phyloP scores from a whole-genome alignment of 2,113 vertebrate genomes.

The Cyanistes caeruleus region DNA sequence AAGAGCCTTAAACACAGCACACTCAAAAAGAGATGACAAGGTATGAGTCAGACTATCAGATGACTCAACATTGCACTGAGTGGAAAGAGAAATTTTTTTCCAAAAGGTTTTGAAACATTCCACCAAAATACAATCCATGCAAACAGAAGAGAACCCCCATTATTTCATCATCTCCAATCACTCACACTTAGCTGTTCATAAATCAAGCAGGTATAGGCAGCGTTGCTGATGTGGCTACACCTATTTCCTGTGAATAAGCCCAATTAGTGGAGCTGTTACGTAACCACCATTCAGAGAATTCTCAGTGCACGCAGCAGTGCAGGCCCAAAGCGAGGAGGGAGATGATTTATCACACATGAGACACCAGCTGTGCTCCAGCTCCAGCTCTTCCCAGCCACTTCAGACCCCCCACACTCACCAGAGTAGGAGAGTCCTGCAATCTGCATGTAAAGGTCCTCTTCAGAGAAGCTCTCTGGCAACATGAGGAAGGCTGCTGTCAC shows the following conservation, averaged over 20 bases:
- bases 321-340: neutral
- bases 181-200: neutral
- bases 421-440: conserved; percentile 93
- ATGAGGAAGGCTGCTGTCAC: conserved; percentile 91
- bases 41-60: neutral
- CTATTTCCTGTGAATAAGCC: neutral
- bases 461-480: conserved; percentile 92
- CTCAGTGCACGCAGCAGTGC: neutral
- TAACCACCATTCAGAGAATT: neutral
- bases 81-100: neutral
- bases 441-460: conserved; percentile 91
- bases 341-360: neutral
- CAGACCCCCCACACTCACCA: conserved; percentile 65
- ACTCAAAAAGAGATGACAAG: neutral
- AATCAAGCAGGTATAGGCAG: neutral
- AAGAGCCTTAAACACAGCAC: neutral
- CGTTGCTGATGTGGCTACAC: neutral
- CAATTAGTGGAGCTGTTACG: neutral
- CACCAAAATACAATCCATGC: neutral
- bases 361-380: neutral
- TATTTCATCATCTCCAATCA: neutral
- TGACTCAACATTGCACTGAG: neutral
- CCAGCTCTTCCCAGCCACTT: neutral
- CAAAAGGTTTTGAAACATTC: neutral
- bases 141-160: neutral